phyloP scores from a whole-genome alignment of 2,888 invertebrate genomes.

The Creontiades dilutus region DNA sequence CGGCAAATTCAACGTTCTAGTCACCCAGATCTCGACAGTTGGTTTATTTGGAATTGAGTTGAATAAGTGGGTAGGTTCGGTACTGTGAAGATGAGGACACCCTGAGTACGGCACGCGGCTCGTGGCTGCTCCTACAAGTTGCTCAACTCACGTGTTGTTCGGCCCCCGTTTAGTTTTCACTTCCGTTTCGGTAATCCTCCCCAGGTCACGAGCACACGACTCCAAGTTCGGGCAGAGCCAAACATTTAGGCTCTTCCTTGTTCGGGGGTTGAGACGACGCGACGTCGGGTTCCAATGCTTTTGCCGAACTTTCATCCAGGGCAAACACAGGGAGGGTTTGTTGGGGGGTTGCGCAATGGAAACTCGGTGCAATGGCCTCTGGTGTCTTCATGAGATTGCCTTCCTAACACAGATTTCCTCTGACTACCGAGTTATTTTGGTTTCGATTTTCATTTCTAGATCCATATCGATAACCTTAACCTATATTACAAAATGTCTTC shows the following conservation, averaged over 20 bases:
- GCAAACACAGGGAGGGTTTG: conserved; percentile 63
- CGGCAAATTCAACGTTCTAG: background rate
- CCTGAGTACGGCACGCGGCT: conserved; percentile 58
- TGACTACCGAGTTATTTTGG: too few relatives aligned
- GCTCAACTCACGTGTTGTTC: conserved; percentile 69
- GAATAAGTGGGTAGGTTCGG: background rate
- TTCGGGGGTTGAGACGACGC: conserved; percentile 49
- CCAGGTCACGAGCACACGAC: conserved; percentile 69
- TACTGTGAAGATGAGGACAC: conserved; percentile 60
- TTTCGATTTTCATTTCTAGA: too few relatives aligned
- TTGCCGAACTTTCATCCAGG: conserved; percentile 65
- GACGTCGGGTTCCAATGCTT: conserved; percentile 25
- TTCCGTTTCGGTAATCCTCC: conserved; percentile 70
- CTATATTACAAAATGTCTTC: too few relatives aligned
- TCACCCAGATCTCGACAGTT: background rate
- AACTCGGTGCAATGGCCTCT: conserved; percentile 29
- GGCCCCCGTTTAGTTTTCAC: conserved; percentile 71
- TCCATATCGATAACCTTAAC: too few relatives aligned
- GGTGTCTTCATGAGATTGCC: conserved; percentile 55
- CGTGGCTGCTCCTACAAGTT: conserved; percentile 63
- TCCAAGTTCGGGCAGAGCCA: conserved; percentile 66
- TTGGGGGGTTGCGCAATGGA: conserved; percentile 40
- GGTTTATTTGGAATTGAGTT: conserved; percentile 11
- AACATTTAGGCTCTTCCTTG: conserved; percentile 68
- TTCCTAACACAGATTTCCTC: background rate